These are phyloP conservation scores for Brotula barbata DNA, from an alignment of 2,797 vertebrate genomes.

Conservation along the genomic window DNA sequence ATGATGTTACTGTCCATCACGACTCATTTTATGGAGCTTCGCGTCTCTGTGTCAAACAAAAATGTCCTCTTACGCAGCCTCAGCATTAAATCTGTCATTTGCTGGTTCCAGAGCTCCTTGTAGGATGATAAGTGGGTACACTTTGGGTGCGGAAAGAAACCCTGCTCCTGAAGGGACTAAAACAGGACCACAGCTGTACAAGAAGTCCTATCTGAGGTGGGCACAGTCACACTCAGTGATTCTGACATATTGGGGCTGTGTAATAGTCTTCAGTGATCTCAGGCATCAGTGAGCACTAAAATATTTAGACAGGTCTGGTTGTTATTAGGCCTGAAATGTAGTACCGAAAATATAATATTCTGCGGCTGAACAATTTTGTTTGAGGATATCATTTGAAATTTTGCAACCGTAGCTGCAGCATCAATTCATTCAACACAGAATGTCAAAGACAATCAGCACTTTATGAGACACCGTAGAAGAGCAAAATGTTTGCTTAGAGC, in stretches of 20 bases:
- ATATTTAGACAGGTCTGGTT: conserved; percentile 19
- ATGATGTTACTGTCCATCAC: no score
- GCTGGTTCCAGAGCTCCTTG: background rate
- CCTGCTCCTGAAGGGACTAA: background rate
- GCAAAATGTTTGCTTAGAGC: background rate
- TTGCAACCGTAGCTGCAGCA: background rate
- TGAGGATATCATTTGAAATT: background rate
- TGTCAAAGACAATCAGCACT: no score
- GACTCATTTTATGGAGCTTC: no score
- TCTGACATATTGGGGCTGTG: conserved; percentile 7
- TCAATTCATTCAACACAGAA: background rate
- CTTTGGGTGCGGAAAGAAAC: background rate
- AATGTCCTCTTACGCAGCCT: conserved; percentile 12
- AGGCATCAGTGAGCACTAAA: background rate
- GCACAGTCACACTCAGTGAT: background rate
- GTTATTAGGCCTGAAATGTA: background rate
- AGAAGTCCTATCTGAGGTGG: background rate
- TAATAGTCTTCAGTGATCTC: conserved; percentile 4
- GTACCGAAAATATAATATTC: background rate
- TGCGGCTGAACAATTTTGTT: no score
- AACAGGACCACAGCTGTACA: conserved; percentile 10
- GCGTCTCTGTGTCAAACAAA: background rate
- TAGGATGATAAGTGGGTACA: conserved; percentile 15
- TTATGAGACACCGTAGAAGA: no score
- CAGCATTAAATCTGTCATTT: background rate